A percentile compares a stretch with the other conserved stretches of the same genome.
Conservation (phyloP, 1,140 invertebrate genomes). For the Macrosteles quadrilineatus region DNA sequence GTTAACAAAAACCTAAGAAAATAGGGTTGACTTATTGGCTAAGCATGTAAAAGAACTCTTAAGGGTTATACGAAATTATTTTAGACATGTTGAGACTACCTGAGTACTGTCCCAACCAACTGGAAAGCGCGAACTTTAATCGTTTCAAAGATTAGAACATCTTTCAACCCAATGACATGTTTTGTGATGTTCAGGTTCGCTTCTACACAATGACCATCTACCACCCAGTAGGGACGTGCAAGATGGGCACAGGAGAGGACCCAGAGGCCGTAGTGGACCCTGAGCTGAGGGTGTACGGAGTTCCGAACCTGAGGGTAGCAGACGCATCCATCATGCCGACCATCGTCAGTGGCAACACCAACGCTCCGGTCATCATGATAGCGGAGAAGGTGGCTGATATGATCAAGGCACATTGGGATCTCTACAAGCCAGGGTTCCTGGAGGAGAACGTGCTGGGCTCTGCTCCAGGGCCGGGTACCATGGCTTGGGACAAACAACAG, state of each 20-base stretch:
- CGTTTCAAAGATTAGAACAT: no score
- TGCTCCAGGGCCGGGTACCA: no score
- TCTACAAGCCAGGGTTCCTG: background rate
- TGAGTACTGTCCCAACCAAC: no score
- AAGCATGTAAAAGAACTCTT: no score
- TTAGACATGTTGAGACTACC: no score
- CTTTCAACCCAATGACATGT: background rate
- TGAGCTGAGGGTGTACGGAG: conserved; percentile 59
- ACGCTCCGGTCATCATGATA: conserved; percentile 69
- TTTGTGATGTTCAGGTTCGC: conserved; percentile 39
- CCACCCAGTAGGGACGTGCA: conserved; percentile 59
- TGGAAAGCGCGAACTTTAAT: no score
- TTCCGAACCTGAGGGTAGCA: conserved; percentile 61
- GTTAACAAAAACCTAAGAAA: background rate
- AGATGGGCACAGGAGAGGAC: conserved; percentile 63
- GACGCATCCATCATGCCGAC: conserved; percentile 74
- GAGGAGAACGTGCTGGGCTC: no score
- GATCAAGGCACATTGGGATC: conserved; percentile 58
- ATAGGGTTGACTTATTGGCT: no score
- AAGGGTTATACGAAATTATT: no score
- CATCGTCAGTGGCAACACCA: conserved; percentile 68
- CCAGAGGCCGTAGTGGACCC: conserved; percentile 61
- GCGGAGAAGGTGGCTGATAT: conserved; percentile 67
- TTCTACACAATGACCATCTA: conserved; percentile 54
- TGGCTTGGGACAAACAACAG: no score